Percentiles rank a stretch among this genome's conserved stretches.
phyloP scores from a whole-genome alignment of 2,797 vertebrate genomes.

The Lepilemur septentrionalis region DNA sequence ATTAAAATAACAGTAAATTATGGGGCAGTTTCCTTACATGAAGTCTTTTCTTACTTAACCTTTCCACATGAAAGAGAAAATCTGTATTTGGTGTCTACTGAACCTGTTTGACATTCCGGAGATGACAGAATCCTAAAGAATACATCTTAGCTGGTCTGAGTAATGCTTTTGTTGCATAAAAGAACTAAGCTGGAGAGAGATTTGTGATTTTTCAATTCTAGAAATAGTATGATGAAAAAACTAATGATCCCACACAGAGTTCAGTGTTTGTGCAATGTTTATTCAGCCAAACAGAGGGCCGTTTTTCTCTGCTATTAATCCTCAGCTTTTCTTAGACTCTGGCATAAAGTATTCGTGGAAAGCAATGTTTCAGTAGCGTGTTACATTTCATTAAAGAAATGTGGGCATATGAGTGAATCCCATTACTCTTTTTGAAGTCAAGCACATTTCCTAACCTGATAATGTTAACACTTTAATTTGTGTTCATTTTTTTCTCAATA shows the following conservation, averaged over 20 bases:
- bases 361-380: constrained; percentile 57
- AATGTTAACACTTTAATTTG: constrained; percentile 41
- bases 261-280: constrained; percentile 62
- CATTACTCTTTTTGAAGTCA: constrained; percentile 58
- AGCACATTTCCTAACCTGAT: constrained; percentile 36
- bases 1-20: constrained; percentile 59
- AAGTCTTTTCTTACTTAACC: constrained; percentile 71
- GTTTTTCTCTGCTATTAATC: constrained; percentile 68
- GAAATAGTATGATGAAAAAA: constrained; percentile 75
- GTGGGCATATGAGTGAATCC: constrained; percentile 17
- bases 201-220: constrained; percentile 77
- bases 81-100: constrained; percentile 74
- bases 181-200: constrained; percentile 66
- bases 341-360: constrained; percentile 37
- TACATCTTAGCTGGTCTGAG: constrained; percentile 66
- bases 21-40: constrained; percentile 35
- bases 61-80: constrained; percentile 66
- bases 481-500: constrained; percentile 26
- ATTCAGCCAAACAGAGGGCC: constrained; percentile 62
- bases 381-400: constrained; percentile 76
- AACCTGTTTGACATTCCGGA: constrained; percentile 81
- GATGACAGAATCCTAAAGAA: constrained; percentile 73
- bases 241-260: constrained; percentile 63
- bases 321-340: constrained; percentile 62
- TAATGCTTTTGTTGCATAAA: constrained; percentile 78